Evolutionary conservation across 2,888 invertebrate genomes (phyloP).

Genomic region (Erpobdella octoculata): DNA sequence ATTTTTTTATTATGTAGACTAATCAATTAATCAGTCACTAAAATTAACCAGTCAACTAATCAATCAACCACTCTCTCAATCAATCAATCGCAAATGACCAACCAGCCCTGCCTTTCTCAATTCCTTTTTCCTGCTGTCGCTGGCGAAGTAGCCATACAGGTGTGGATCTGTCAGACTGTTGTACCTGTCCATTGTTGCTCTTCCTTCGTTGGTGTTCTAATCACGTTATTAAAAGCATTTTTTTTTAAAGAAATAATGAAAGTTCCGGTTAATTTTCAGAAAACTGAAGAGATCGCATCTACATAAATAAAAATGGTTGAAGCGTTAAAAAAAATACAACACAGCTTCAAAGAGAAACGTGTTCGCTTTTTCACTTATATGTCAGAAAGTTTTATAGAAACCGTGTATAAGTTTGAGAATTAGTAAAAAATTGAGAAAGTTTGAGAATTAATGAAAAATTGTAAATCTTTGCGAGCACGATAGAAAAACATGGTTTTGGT

Average conservation of each 20-base stretch:
- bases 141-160: slow-evolving; percentile 49
- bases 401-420: no score
- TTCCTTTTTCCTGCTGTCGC: slow-evolving; percentile 46
- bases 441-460: no score
- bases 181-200: slow-evolving; percentile 41
- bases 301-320: background rate
- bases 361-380: no score
- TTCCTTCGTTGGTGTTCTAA: no score
- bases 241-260: background rate
- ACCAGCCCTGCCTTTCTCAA: slow-evolving; percentile 49
- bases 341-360: no score
- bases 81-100: slow-evolving; percentile 7
- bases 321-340: no score
- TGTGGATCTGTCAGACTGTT: slow-evolving; percentile 50
- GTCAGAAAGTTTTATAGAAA: no score
- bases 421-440: no score
- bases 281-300: background rate
- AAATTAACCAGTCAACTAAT: no score
- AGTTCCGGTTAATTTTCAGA: background rate
- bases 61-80: no score
- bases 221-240: background rate
- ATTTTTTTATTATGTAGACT: background rate
- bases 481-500: no score
- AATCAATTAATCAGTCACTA: background rate
- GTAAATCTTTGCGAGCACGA: no score